Conservation (phyloP, 2,888 invertebrate species). For the Drosophila siamana region DNA sequence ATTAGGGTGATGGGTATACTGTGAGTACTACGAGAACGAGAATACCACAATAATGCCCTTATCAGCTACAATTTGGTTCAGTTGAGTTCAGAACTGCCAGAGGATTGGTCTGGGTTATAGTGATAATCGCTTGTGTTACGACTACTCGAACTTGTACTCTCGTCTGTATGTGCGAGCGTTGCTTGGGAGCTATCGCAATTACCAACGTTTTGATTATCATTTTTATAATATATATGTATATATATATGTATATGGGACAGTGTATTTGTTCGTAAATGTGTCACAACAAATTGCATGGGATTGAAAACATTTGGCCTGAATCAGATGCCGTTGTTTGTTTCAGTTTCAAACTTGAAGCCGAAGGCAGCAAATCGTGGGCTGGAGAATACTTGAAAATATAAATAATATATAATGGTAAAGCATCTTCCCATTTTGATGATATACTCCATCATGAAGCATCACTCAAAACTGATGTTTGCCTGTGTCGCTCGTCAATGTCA, state of each 20-base stretch:
- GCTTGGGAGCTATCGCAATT: constrained; percentile 54
- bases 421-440: background rate
- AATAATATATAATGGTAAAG: constrained; percentile 40
- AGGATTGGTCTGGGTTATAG: constrained; percentile 32
- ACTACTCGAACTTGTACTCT: background rate
- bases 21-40: background rate
- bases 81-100: constrained; percentile 44
- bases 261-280: constrained; percentile 42
- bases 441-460: background rate
- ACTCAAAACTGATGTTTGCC: constrained; percentile 5
- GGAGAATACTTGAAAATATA: constrained; percentile 1
- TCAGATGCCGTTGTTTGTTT: constrained; percentile 28
- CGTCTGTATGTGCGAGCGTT: constrained; percentile 24
- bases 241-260: constrained; percentile 26
- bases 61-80: constrained; percentile 50
- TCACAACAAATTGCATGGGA: constrained; percentile 61
- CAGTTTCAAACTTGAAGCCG: constrained; percentile 66
- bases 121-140: constrained; percentile 37
- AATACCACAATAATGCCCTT: constrained; percentile 29
- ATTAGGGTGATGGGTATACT: constrained; percentile 23
- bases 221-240: constrained; percentile 42
- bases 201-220: constrained; percentile 43
- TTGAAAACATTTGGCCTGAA: constrained; percentile 64
- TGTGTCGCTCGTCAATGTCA: constrained; percentile 25
- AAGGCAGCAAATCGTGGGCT: constrained; percentile 29